Evolutionary conservation across 2,888 invertebrate genomes (phyloP), one percentile per base, ranked within the genome.

Genomic region (Fragum whitleyi): DNA sequence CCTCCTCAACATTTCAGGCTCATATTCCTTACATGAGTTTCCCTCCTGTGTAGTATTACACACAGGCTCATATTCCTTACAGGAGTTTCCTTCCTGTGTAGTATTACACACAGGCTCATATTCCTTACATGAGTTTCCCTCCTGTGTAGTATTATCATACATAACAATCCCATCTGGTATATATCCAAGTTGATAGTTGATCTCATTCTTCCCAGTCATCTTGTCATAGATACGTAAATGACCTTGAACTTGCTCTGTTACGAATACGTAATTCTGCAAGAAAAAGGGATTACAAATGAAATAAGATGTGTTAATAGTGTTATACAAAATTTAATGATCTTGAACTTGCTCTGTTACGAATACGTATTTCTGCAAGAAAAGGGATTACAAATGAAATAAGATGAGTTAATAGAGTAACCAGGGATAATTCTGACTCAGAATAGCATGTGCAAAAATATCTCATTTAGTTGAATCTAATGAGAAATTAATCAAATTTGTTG

Each of bases 271-370:
- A 55, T 91, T 87, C 93, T 93, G 89, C 32, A 36, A 36, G 9
- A 9, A 51, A 88, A 85, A 19, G 73, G 14, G 61, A 32, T 29
- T n/a, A n/a, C n/a, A n/a, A n/a, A n/a, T n/a, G n/a, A n/a, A n/a
- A n/a, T n/a, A n/a, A n/a, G 42, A 42, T 42, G 16, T 7, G 42
- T 42, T 42, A 11, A n/a, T n/a, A n/a, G n/a, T 88, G 78, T 90
- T 89, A 80, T 90, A 91, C 14, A 92, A 88, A 67, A 90, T 83
- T 53, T 92, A 81, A 61, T 90, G 90, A 2, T 90, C 90, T 42
- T 90, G 86, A 28, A 77, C 81, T 77, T 91, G 91, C 29, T 93
- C 93, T 16, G 93, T 92, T 28, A 90, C 89, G 74, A 93, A 93
- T 11, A 93, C n/a, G 71, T 86, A 91, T 53, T 91, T 87, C 93